Conservation (phyloP, 2,113 vertebrate genomes). For the Alethe diademata region DNA sequence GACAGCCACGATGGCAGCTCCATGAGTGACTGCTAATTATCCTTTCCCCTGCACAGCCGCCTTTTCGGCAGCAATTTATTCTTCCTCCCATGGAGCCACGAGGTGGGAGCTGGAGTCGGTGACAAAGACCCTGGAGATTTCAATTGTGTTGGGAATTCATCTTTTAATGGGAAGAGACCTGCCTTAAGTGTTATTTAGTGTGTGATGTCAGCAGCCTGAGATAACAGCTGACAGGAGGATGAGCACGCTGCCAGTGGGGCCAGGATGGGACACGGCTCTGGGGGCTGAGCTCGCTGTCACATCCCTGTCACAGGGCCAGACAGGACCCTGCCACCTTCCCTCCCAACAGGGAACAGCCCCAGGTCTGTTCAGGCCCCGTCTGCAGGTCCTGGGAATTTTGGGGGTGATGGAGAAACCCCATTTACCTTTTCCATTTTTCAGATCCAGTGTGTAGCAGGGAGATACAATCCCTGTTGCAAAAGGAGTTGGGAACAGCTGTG, state of each 20-base stretch:
- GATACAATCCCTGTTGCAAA: neutral
- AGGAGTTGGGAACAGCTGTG: neutral
- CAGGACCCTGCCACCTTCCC: neutral
- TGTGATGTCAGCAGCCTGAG: neutral
- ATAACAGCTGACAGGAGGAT: neutral
- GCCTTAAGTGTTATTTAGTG: neutral
- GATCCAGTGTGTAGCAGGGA: neutral
- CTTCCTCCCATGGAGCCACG: neutral
- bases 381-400: neutral
- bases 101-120: conserved; percentile 22
- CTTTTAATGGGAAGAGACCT: neutral
- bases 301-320: neutral
- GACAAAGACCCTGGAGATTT: conserved; percentile 11
- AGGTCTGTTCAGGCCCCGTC: neutral
- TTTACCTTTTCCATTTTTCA: neutral
- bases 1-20: conserved; percentile 15
- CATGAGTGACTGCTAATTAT: conserved; percentile 50
- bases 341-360: neutral
- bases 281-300: fast-evolving
- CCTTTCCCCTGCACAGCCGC: neutral
- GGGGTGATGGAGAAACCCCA: neutral
- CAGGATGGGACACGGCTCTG: neutral
- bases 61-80: neutral
- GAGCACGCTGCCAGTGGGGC: fast-evolving
- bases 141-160: neutral